Base-by-base conservation (phyloP, 1,140 invertebrate genomes). In the Drosophila bipectinata region DNA sequence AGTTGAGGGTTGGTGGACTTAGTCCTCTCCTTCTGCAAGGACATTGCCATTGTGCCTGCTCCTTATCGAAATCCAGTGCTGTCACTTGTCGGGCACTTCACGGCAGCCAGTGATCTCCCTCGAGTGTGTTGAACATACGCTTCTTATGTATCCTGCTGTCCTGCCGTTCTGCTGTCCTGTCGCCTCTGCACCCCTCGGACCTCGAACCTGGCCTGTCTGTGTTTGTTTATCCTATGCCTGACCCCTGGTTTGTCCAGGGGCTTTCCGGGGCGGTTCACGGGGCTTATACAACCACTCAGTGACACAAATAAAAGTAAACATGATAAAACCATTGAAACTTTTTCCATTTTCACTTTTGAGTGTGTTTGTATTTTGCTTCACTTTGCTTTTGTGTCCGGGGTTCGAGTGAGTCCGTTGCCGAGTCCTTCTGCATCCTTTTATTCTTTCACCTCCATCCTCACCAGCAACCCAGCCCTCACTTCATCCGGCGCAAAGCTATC, bases 291-390 rank as follows among this genome's bases (percentile, higher is more conserved):
- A 87, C 79, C 82, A 87, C 82, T 87, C 83, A 87, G 82, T 87
- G 82, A 87, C 82, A 87, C 82, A 87, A 87, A 87, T 87, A 87
- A 88, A 87, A 87, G 82, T 87, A 87, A 87, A 87, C 82, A 87
- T 83, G 82, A 87, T 83, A 87, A 87, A 88, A 87, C 83, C 82
- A 88, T 88, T 87, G 83, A 88, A 87, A 87, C 82, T 87, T 87
- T 85, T 87, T 87, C 82, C 82, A 87, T 87, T 87, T 87, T 88
- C 82, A 87, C 82, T 87, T 88, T 87, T 88, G 83, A 87, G 83
- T 82, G 82, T 87, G 82, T 87, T 87, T 88, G 82, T 87, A 73
- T 88, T 85, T 72, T 76, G 78, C 75, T 77, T 73, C 64, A 67
- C 62, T 77, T 51, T 67, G 63, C 72, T 60, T 75, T 76, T 76